A percentile compares a stretch with the other conserved stretches of the same genome.
These are phyloP conservation scores for Willisornis vidua DNA, from an alignment of 2,113 vertebrate genomes.

Conservation along the genomic window DNA sequence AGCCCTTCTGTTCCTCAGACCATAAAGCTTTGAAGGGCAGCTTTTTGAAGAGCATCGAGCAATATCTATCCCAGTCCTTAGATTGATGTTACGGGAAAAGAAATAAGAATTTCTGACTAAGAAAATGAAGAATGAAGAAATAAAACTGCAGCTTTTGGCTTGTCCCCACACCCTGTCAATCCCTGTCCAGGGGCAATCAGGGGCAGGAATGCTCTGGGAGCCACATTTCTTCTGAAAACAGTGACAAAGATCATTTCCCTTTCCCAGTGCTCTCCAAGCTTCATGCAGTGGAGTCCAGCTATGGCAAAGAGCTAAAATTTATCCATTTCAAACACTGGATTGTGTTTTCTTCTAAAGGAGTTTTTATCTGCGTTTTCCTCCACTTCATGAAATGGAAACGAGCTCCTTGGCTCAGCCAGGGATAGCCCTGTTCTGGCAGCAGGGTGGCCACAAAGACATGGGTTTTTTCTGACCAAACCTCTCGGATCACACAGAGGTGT, in stretches of 20 bases:
- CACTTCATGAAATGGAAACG: not conserved
- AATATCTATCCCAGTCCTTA: not conserved
- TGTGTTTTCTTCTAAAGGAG: not conserved
- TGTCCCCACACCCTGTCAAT: not conserved
- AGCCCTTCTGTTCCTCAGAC: not conserved
- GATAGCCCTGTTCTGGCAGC: not conserved
- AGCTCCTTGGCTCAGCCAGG: not conserved
- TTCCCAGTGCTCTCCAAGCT: not conserved
- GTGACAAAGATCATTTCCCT: not conserved
- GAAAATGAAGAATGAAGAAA: not conserved
- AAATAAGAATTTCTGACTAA: not conserved
- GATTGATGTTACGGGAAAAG: not conserved
- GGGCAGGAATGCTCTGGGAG: not conserved
- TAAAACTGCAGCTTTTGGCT: not conserved
- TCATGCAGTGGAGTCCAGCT: not conserved
- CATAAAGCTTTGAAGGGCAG: not conserved
- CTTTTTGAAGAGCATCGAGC: not conserved
- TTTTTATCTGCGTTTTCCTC: conserved; percentile 9
- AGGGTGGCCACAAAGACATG: not conserved
- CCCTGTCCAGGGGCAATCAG: not conserved
- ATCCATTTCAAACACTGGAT: not conserved
- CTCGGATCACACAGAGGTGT: not conserved
- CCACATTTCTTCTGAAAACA: not conserved
- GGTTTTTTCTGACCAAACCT: not conserved
- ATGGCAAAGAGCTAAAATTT: not conserved